Conservation (phyloP, 2,113 vertebrate species). For the Chloebia gouldiae region DNA sequence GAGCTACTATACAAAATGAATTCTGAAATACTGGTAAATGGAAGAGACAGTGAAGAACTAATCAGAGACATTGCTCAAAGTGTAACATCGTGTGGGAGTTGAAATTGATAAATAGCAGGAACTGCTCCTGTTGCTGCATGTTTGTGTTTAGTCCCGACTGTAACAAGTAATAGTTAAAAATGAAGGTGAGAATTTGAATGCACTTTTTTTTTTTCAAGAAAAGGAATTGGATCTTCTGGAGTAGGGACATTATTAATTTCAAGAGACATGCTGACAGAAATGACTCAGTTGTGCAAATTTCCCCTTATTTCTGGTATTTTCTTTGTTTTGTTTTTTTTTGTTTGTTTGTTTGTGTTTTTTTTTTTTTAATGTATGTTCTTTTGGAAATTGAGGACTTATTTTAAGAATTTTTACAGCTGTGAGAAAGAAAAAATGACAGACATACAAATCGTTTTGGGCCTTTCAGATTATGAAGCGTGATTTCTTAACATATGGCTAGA, state of each 20-base stretch:
- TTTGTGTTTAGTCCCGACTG: not conserved
- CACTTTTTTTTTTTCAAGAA: not conserved
- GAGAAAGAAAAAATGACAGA: constrained; percentile 26
- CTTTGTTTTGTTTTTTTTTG: not conserved
- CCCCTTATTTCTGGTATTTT: not conserved
- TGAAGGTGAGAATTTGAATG: not conserved
- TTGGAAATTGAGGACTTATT: not conserved
- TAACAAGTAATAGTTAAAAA: not conserved
- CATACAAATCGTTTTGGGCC: not conserved
- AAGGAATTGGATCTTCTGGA: not conserved
- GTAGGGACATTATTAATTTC: not conserved
- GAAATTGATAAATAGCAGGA: not conserved
- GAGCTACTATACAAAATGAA: not conserved
- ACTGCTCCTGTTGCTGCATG: not conserved
- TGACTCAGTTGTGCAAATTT: constrained; percentile 8
- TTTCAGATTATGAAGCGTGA: not conserved
- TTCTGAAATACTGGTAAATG: not conserved
- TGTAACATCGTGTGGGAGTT: not conserved
- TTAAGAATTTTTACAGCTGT: constrained; percentile 34
- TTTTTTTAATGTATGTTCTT: not conserved
- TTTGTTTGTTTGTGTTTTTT: not conserved
- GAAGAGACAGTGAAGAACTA: not conserved
- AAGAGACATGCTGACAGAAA: not conserved
- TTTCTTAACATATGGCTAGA: constrained; percentile 42
- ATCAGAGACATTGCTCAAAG: not conserved